Evolutionary conservation across 2,888 invertebrate genomes (phyloP).

Genomic region (Lottia gigantea): DNA sequence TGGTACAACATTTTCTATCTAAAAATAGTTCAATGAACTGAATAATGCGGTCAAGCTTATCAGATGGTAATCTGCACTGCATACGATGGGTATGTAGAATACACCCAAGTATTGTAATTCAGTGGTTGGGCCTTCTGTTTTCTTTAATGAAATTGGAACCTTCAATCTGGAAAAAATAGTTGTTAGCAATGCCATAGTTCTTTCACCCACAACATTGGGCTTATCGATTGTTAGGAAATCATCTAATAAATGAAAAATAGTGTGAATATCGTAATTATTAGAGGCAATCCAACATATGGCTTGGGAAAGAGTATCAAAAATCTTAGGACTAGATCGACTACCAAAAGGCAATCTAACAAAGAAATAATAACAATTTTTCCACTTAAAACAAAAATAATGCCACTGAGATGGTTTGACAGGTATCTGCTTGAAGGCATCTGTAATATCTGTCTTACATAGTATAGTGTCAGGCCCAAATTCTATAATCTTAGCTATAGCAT

Average conservation of each 20-base stretch:
- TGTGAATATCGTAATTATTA: slow-evolving; percentile 14
- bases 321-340: slow-evolving; percentile 17
- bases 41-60: slow-evolving; percentile 23
- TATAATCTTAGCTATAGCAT: slow-evolving; percentile 29
- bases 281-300: slow-evolving; percentile 25
- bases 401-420: slow-evolving; percentile 19
- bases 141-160: slow-evolving; percentile 27
- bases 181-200: too few relatives aligned
- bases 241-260: slow-evolving; percentile 23
- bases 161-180: too few relatives aligned
- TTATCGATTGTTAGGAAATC: slow-evolving; percentile 24
- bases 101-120: slow-evolving; percentile 31
- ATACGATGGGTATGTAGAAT: slow-evolving; percentile 24
- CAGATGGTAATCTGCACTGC: slow-evolving; percentile 25
- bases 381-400: slow-evolving; percentile 20
- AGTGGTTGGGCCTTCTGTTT: slow-evolving; percentile 28
- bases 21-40: slow-evolving; percentile 15
- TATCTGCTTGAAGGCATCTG: slow-evolving; percentile 31
- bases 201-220: too few relatives aligned
- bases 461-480: slow-evolving; percentile 17
- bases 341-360: slow-evolving; percentile 21
- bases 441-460: slow-evolving; percentile 31
- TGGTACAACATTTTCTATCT: slow-evolving; percentile 24
- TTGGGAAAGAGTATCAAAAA: slow-evolving; percentile 22
- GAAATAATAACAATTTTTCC: slow-evolving; percentile 2